phyloP scores from a whole-genome alignment of 2,113 vertebrate genomes.

The Pedionomus torquatus region DNA sequence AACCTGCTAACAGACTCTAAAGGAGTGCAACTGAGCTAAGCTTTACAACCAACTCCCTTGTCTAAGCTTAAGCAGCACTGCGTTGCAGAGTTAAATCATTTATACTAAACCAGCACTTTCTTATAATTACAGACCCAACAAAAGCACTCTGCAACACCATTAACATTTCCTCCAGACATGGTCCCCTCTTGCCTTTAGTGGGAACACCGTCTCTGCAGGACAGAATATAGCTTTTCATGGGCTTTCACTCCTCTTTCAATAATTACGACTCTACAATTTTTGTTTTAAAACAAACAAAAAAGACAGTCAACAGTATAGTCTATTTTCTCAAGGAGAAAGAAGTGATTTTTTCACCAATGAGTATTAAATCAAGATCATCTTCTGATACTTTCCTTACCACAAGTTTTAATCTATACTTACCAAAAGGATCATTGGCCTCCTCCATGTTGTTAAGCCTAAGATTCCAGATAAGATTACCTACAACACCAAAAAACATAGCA shows the following conservation, averaged over 20 bases:
- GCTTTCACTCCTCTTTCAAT: background rate
- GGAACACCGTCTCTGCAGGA: background rate
- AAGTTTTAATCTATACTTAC: slow-evolving; percentile 74
- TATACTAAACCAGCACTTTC: background rate
- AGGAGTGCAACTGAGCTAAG: background rate
- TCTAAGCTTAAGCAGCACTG: background rate
- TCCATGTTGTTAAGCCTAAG: slow-evolving; percentile 85
- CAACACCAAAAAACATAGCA: background rate
- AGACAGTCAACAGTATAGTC: background rate
- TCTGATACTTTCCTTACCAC: background rate
- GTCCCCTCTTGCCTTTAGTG: background rate
- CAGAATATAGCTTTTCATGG: background rate
- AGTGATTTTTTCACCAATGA: background rate
- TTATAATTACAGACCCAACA: background rate
- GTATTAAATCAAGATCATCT: background rate
- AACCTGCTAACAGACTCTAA: background rate
- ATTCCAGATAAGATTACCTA: slow-evolving; percentile 90
- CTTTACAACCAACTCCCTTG: background rate
- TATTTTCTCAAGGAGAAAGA: background rate
- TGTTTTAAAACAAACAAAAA: background rate
- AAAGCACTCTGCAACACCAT: background rate
- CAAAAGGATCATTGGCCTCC: slow-evolving; percentile 80
- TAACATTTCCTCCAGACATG: background rate
- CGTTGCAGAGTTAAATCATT: background rate
- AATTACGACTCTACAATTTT: background rate